Base-by-base conservation (phyloP, 2,888 invertebrate genomes). In the Clivina fossor region DNA sequence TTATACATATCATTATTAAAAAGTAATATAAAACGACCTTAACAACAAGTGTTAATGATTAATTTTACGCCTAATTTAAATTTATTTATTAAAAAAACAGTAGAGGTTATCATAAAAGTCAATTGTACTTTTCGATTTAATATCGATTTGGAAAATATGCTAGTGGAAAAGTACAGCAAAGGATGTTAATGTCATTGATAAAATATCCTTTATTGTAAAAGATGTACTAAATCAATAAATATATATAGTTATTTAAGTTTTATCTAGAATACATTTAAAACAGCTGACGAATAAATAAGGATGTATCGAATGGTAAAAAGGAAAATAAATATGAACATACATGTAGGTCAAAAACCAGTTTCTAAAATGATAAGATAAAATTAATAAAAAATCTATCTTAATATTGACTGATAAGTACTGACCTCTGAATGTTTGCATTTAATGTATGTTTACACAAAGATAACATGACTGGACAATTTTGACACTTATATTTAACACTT, bases 361-460 rank as follows among this genome's bases (percentile, higher is more conserved):
- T 30, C 40, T 40, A 24, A 26, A 19, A 11, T 28, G 40, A 50
- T 50, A 50, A 50, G 50, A 50, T 50, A 50, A 40, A 38, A 50
- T 26, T 28, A 4, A 9, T 18, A n/a, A 3, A 32, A 18, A 46
- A 46, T 32, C 46, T 46, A 46, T 46, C 46, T 46, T 35, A 44
- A 11, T 43, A 53, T 53, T 44, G 44, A 44, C 28, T 44, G 40
- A 41, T 41, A 32, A 41, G 9, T 66, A 69, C 70, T 69, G 65
- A 70, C 70, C 70, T 70, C 68, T 69, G 69, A 11, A 70, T 57
- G 61, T 63, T 65, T 53, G 67, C 64, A 51, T 37, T 48, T 3
- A 68, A 59, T 24, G 66, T 64, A 59, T 69, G 69, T 65, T 69
- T 70, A 64, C 67, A 70, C 18, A 66, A 60, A 44, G 69, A 70